These are phyloP conservation scores for Caloenas nicobarica DNA, from an alignment of 2,113 vertebrate species.

Conservation along the genomic window DNA sequence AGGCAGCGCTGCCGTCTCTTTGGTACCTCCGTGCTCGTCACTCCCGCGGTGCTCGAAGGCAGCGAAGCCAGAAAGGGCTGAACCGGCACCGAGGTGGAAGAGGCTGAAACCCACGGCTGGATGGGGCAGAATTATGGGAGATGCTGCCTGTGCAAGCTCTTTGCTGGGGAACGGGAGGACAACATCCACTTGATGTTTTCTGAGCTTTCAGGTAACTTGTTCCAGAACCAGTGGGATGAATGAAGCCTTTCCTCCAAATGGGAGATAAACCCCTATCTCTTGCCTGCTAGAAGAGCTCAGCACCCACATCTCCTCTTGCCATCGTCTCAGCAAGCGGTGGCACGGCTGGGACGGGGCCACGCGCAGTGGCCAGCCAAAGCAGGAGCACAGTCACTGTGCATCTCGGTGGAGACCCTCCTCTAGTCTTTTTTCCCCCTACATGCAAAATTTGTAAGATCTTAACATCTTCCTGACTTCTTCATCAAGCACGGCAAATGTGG, in stretches of 20 bases:
- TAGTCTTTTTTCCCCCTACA: background rate
- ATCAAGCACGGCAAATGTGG: fast-evolving
- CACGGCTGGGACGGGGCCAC: fast-evolving
- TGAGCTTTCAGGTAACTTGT: background rate
- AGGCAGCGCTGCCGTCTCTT: background rate
- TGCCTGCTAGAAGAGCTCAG: background rate
- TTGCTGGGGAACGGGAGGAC: background rate
- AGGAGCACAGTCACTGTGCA: background rate
- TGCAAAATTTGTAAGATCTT: background rate
- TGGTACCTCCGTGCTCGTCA: background rate
- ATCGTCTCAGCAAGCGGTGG: background rate
- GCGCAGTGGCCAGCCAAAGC: background rate
- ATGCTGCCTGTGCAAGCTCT: background rate
- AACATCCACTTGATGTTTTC: background rate
- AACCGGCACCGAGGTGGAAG: background rate
- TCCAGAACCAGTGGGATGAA: background rate
- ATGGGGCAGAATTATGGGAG: too few relatives aligned
- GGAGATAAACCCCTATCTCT: background rate
- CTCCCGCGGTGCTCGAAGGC: background rate
- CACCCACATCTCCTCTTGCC: background rate
- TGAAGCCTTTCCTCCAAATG: background rate
- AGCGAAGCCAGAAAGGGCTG: background rate
- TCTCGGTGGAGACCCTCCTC: fast-evolving
- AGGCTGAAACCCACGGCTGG: background rate
- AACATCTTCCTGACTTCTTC: background rate